Percentiles rank a stretch among this genome's conserved stretches.
Evolutionary conservation across 2,797 vertebrate genomes (phyloP).

Genomic region (Notamacropus eugenii): DNA sequence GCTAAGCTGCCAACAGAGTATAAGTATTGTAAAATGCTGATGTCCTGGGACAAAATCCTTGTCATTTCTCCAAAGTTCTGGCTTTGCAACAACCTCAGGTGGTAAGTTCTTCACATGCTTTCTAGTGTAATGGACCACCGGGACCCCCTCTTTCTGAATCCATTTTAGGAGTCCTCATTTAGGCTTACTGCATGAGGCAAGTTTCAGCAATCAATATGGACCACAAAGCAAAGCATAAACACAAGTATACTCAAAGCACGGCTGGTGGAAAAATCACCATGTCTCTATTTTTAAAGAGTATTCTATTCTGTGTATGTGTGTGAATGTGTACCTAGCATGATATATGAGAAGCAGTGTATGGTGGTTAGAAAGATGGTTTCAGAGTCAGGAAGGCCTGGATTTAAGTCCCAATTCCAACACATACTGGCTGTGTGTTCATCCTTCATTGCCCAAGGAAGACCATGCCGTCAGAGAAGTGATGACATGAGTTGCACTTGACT

Average conservation of each 20-base stretch:
- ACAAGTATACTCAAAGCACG: neutral
- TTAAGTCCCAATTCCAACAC: neutral
- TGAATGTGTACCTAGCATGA: neutral
- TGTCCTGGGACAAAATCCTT: neutral
- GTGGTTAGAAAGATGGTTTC: neutral
- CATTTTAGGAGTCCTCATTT: neutral
- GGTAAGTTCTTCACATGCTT: neutral
- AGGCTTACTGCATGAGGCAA: neutral
- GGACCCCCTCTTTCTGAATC: neutral
- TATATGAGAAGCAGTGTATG: neutral
- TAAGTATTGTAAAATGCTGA: neutral
- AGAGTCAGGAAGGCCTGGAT: neutral
- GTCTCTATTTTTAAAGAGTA: constrained; percentile 36
- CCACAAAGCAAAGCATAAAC: neutral
- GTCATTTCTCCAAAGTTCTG: neutral
- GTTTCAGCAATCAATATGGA: neutral
- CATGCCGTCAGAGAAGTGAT: too few relatives aligned
- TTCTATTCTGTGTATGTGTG: neutral
- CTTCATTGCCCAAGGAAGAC: too few relatives aligned
- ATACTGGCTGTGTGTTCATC: neutral
- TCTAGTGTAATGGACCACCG: neutral
- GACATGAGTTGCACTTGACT: too few relatives aligned
- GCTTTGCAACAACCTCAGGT: neutral
- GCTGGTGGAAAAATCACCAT: neutral
- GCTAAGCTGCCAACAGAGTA: neutral